A percentile compares a stretch with the other conserved stretches of the same genome.
Conservation (phyloP, 2,888 invertebrate genomes). For the Meliscaeva auricollis region DNA sequence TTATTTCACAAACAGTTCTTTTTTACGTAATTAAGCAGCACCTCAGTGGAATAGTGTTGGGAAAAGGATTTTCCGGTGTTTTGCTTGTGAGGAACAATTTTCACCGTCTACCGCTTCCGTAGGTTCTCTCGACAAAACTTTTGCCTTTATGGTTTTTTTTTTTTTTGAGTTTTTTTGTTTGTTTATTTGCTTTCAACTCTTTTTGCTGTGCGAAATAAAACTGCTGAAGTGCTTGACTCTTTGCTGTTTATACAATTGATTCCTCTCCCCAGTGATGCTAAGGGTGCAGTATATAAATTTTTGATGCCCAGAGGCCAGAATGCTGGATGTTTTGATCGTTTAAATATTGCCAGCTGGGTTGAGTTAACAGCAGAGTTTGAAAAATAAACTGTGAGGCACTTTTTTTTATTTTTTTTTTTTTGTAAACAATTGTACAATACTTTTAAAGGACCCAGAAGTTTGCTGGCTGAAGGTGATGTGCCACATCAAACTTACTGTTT, state of each 20-base stretch:
- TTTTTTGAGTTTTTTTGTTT: neutral
- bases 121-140: conserved; percentile 64
- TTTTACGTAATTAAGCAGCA: conserved; percentile 67
- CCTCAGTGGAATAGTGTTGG: conserved; percentile 66
- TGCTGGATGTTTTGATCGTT: conserved; percentile 72
- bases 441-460: neutral
- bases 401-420: conserved; percentile 13
- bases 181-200: conserved; percentile 35
- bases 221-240: conserved; percentile 65
- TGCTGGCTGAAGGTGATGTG: conserved; percentile 45
- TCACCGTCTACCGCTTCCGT: conserved; percentile 75
- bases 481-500: conserved; percentile 30
- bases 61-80: conserved; percentile 74
- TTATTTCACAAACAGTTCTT: conserved; percentile 31
- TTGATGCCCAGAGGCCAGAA: conserved; percentile 57
- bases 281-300: conserved; percentile 36
- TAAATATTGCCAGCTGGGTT: conserved; percentile 71
- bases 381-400: conserved; percentile 36
- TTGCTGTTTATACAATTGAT: conserved; percentile 68
- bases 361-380: conserved; percentile 38
- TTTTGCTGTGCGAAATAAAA: conserved; percentile 49
- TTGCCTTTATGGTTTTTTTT: conserved; percentile 23
- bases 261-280: conserved; percentile 37
- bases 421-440: conserved; percentile 22
- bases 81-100: conserved; percentile 67